These are phyloP conservation scores for Crotalus viridis DNA, from an alignment of 2,113 vertebrate species.

Conservation along the genomic window DNA sequence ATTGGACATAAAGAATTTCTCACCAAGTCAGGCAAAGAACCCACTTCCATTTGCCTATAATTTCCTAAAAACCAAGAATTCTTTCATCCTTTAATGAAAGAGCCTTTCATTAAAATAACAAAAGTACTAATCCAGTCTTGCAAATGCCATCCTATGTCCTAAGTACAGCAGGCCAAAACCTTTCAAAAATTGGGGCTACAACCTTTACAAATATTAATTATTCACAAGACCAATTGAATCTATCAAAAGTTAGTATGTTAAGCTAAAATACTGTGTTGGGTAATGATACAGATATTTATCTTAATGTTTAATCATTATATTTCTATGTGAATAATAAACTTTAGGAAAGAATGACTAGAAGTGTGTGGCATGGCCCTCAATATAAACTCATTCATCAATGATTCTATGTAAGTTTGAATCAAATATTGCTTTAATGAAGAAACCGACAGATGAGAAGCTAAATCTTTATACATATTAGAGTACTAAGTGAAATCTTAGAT, in stretches of 20 bases:
- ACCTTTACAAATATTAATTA: background rate
- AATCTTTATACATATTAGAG: background rate
- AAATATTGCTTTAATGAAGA: background rate
- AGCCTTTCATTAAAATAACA: background rate
- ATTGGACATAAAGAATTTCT: background rate
- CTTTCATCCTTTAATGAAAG: background rate
- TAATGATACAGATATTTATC: background rate
- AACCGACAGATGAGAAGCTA: background rate
- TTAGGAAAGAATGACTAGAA: background rate
- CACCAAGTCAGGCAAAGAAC: background rate
- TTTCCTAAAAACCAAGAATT: background rate
- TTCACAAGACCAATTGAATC: background rate
- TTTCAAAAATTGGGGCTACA: background rate
- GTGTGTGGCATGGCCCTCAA: background rate
- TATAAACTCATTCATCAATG: background rate
- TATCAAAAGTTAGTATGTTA: background rate
- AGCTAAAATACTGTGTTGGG: background rate
- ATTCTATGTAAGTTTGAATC: background rate
- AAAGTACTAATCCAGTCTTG: background rate
- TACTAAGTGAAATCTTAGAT: accelerated
- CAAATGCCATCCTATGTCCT: background rate
- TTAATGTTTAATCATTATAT: background rate
- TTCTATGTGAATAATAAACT: background rate
- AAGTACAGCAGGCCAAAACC: background rate
- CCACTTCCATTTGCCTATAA: background rate